phyloP scores from a whole-genome alignment of 2,888 invertebrate species.

The Xestia ashworthii region DNA sequence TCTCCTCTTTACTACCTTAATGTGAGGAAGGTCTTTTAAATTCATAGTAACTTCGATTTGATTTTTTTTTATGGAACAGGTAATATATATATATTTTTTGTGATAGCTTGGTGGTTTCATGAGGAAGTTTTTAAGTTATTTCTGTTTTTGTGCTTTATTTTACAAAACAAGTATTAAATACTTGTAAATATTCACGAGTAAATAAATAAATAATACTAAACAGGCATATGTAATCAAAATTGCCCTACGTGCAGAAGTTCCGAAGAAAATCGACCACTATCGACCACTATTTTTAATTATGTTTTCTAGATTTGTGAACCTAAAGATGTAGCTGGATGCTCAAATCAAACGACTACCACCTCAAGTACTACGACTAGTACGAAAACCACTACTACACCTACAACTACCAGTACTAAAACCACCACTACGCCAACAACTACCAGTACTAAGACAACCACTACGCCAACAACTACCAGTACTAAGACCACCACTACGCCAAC shows the following conservation, averaged over 20 bases:
- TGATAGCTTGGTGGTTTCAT: neutral
- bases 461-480: neutral
- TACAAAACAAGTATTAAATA: neutral
- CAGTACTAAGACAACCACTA: neutral
- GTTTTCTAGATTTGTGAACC: slow-evolving; percentile 24
- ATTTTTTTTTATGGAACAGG: neutral
- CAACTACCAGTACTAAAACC: neutral
- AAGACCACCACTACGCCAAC: neutral
- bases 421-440: neutral
- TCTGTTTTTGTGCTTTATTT: neutral
- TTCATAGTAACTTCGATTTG: neutral
- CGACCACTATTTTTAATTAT: neutral
- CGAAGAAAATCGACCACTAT: neutral
- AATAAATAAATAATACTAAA: neutral
- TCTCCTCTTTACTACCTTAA: neutral
- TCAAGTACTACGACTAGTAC: neutral
- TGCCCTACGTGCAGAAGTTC: neutral
- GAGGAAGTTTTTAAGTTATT: neutral
- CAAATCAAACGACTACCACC: slow-evolving; percentile 5
- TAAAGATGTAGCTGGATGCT: slow-evolving; percentile 16
- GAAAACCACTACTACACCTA: neutral
- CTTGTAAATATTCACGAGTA: neutral
- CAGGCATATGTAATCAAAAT: neutral
- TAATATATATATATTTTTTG: too few species aligned
- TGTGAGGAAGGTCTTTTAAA: neutral